Evolutionary conservation across 2,113 vertebrate species (phyloP).

Genomic region (Aphyosemion australe): DNA sequence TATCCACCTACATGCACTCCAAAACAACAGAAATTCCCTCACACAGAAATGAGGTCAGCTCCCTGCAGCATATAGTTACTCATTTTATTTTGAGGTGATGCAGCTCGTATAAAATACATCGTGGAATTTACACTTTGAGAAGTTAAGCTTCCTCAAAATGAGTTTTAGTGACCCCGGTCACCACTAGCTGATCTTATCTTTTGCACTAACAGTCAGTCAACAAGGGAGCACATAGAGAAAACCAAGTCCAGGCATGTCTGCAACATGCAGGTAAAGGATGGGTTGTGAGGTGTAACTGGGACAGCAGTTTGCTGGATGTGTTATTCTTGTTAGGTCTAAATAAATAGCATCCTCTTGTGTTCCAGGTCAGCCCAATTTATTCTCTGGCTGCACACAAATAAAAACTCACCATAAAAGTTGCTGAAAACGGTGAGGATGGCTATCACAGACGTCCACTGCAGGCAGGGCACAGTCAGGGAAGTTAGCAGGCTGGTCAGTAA

Average conservation of each 20-base stretch:
- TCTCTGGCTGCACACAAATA: not conserved
- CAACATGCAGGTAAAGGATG: conserved; percentile 11
- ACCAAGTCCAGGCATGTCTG: conserved; percentile 58
- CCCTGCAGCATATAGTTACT: conserved; percentile 19
- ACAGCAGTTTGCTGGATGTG: conserved; percentile 11
- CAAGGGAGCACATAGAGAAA: conserved; percentile 18
- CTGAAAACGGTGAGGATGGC: conserved; percentile 7
- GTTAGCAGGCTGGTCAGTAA: conserved; percentile 11
- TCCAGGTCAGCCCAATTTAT: conserved; percentile 14
- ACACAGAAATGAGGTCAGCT: conserved; percentile 52
- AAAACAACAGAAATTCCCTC: conserved; percentile 41
- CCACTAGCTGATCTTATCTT: not conserved
- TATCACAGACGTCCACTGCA: conserved; percentile 4
- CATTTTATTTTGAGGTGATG: conserved; percentile 23
- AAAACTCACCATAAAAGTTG: not conserved
- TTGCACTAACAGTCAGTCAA: conserved; percentile 18
- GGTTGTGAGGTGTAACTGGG: conserved; percentile 20
- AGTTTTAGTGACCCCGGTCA: conserved; percentile 13
- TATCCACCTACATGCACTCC: conserved; percentile 23
- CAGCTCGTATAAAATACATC: conserved; percentile 1
- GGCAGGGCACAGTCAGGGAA: conserved; percentile 2
- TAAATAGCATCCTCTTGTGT: conserved; percentile 24
- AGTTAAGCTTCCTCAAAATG: conserved; percentile 4
- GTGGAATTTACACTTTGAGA: conserved; percentile 4
- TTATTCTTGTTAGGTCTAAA: conserved; percentile 31